Base-by-base conservation (phyloP, 2,888 invertebrate species). In the Parthenolecanium corni region DNA sequence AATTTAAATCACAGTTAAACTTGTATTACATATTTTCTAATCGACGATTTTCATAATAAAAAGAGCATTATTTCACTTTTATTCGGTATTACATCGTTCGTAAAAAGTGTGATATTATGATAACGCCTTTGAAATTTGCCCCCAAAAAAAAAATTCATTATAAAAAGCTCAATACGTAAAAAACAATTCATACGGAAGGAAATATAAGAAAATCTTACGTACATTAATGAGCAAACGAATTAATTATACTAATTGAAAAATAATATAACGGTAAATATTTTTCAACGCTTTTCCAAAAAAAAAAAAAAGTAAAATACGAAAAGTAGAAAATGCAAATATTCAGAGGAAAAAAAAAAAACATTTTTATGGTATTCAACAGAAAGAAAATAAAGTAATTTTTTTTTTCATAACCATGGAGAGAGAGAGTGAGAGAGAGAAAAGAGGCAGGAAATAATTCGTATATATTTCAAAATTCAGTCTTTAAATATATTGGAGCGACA, bases 1-100 rank as follows among this genome's bases (percentile, higher is more conserved):
- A 23, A 49, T 23, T 49, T 49, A 58, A 58, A 58, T 58, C 58
- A 58, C 58, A 58, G 58, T 58, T 58, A 49, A 36, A 58, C 58
- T 47, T 58, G 49, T 49, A 49, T 49, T 58, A n/a, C n/a, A n/a
- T 47, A 47, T 58, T 42, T 25, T 56, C 38, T 47, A 58, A 49
- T 6, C 46, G 20, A n/a, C n/a, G 4, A 31, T 31, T 31, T 31
- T 31, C 31, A 31, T 31, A 4, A 42, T 18, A 18, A 42, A 18
- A 42, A 42, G 44, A 42, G 16, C 44, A 21, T 23, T 23, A n/a
- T n/a, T 49, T 23, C 6, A 21, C 6, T 23, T 49, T 49, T n/a
- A n/a, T n/a, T n/a, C n/a, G 12, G 16, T 40, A 40, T 40, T 40
- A 40, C 40, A 40, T n/a, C n/a, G n/a, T n/a, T n/a, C n/a, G n/a